phyloP scores from a whole-genome alignment of 2,888 invertebrate species.

The Cantharis rufa region DNA sequence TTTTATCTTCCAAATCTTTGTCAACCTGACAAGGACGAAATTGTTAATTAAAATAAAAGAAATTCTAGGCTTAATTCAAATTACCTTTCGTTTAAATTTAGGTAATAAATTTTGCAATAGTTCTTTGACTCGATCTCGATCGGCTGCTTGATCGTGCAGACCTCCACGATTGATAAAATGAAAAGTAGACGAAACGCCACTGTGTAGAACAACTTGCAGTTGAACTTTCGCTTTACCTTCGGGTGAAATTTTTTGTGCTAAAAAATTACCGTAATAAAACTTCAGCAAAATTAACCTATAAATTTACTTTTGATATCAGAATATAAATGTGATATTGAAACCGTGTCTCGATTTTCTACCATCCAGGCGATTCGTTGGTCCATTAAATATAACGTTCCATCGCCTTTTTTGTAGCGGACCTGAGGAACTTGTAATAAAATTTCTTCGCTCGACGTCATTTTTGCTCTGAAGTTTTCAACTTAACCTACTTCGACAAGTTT shows the following conservation, averaged over 20 bases:
- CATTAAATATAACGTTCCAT: constrained; percentile 95
- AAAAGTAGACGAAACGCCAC: constrained; percentile 93
- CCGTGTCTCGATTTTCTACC: constrained; percentile 89
- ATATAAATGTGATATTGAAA: constrained; percentile 90
- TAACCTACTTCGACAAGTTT: background rate
- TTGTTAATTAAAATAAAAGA: background rate
- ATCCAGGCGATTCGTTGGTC: constrained; percentile 96
- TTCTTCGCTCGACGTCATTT: constrained; percentile 91
- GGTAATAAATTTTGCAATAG: constrained; percentile 87
- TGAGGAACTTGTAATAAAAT: constrained; percentile 89
- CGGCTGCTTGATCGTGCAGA: constrained; percentile 79
- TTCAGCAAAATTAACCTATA: constrained; percentile 5
- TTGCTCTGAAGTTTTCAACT: constrained; percentile 33
- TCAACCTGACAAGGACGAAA: constrained; percentile 44
- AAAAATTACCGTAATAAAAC: constrained; percentile 21
- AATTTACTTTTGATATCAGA: constrained; percentile 91
- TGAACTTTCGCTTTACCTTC: constrained; percentile 98
- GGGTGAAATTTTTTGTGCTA: constrained; percentile 90
- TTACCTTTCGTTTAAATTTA: constrained; percentile 90
- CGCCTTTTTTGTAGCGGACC: constrained; percentile 94
- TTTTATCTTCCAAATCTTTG: constrained; percentile 56
- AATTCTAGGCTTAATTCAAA: too few relatives aligned
- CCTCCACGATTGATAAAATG: constrained; percentile 93
- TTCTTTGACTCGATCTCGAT: constrained; percentile 92
- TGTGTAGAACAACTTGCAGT: constrained; percentile 93